Conservation (phyloP, 2,797 vertebrate species). For the Antennarius maculatus region DNA sequence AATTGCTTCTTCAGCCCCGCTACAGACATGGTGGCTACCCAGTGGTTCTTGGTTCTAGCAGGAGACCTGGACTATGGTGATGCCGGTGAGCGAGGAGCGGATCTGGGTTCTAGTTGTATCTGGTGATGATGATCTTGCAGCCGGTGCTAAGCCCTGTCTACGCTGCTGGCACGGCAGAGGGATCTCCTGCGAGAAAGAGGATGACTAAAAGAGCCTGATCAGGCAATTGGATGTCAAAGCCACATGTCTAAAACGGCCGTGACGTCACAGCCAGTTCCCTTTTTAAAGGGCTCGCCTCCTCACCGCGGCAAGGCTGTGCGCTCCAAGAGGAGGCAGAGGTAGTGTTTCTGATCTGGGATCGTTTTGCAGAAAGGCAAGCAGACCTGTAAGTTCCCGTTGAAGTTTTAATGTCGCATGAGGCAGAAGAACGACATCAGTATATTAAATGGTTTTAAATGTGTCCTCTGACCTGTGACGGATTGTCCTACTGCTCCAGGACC, state of each 20-base stretch:
- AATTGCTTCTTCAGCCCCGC: slow-evolving; percentile 94
- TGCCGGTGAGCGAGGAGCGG: slow-evolving; percentile 23
- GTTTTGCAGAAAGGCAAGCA: not conserved
- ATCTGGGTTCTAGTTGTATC: slow-evolving; percentile 32
- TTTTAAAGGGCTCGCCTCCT: slow-evolving; percentile 66
- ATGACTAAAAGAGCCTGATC: slow-evolving; percentile 54
- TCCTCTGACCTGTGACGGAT: not conserved
- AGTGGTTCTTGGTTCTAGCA: slow-evolving; percentile 34
- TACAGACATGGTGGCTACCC: slow-evolving; percentile 84
- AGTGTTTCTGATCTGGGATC: slow-evolving; percentile 15
- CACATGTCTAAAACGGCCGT: slow-evolving; percentile 64
- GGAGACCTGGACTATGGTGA: slow-evolving; percentile 14
- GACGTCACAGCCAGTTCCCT: slow-evolving; percentile 63
- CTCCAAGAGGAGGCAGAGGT: not conserved
- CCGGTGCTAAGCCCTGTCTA: slow-evolving; percentile 56
- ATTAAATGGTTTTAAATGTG: not conserved
- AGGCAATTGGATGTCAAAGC: slow-evolving; percentile 66
- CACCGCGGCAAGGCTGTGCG: not conserved
- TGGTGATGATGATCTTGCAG: slow-evolving; percentile 40
- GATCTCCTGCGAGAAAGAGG: slow-evolving; percentile 71
- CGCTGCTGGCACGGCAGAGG: slow-evolving; percentile 60
- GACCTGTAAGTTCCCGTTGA: too few species aligned
- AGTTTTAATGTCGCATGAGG: too few species aligned
- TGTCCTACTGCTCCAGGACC: slow-evolving; percentile 55
- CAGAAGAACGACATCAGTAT: too few species aligned